Percentiles rank a stretch among this genome's conserved stretches.
phyloP scores from a whole-genome alignment of 2,888 invertebrate genomes.

The Agrotis clavis region DNA sequence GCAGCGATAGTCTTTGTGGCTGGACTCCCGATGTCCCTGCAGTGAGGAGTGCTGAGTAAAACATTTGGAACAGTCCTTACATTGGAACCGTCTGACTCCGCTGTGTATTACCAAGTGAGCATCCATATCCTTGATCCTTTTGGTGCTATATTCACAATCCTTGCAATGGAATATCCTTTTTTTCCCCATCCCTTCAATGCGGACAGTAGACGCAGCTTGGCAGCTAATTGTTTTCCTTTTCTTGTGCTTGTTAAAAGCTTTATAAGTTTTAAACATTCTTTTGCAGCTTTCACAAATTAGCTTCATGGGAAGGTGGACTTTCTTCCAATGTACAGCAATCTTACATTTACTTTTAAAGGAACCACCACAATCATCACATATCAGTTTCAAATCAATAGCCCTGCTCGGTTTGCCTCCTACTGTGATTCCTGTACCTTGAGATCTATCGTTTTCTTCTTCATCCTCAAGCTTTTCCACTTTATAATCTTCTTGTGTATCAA shows the following conservation, averaged over 20 bases:
- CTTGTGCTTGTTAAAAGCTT: constrained; percentile 72
- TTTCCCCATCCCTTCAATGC: constrained; percentile 76
- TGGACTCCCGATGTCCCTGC: constrained; percentile 75
- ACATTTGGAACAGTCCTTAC: constrained; percentile 74
- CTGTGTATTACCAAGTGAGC: constrained; percentile 77
- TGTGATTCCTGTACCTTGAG: neutral
- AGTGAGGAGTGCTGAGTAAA: constrained; percentile 80
- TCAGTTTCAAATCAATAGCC: constrained; percentile 51
- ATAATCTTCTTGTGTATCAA: neutral
- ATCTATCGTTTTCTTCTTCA: neutral
- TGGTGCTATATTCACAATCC: constrained; percentile 77
- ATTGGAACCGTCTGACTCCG: constrained; percentile 78
- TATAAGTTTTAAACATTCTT: constrained; percentile 73
- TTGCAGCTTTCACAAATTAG: constrained; percentile 70
- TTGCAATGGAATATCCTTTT: constrained; percentile 69
- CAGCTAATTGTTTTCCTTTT: constrained; percentile 69
- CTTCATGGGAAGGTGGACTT: constrained; percentile 62
- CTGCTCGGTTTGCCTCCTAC: constrained; percentile 26
- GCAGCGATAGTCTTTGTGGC: constrained; percentile 73
- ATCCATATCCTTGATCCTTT: constrained; percentile 75
- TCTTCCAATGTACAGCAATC: constrained; percentile 74
- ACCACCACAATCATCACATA: constrained; percentile 69
- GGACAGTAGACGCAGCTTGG: constrained; percentile 62
- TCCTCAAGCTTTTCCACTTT: neutral
- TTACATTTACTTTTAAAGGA: constrained; percentile 75